phyloP scores from a whole-genome alignment of 2,888 invertebrate species.

The Drosophila leonis region DNA sequence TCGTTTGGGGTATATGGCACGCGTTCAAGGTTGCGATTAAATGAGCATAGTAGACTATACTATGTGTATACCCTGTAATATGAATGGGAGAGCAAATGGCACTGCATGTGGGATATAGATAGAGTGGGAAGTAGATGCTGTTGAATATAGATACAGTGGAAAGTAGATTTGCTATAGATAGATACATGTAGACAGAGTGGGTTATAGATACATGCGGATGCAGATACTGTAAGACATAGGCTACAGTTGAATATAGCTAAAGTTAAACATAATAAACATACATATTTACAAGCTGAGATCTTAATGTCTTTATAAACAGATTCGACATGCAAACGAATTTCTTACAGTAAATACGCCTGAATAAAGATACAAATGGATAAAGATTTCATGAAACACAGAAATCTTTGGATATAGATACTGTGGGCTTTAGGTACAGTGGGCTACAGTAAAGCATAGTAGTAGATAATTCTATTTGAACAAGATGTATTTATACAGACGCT shows the following conservation, averaged over 20 bases:
- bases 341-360: background rate
- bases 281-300: background rate
- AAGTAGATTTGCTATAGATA: background rate
- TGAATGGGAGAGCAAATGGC: background rate
- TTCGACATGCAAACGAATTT: background rate
- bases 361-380: background rate
- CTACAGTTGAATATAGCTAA: too few relatives aligned
- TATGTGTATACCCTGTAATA: background rate
- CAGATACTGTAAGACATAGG: background rate
- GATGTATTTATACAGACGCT: too few relatives aligned
- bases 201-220: background rate
- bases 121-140: background rate
- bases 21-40: constrained; percentile 36
- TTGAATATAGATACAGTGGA: background rate
- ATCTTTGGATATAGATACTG: too few relatives aligned
- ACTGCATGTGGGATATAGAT: background rate
- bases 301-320: background rate
- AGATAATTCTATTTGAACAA: too few relatives aligned
- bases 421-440: background rate
- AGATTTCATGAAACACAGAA: too few relatives aligned
- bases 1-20: constrained; percentile 24
- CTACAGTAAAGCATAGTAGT: too few relatives aligned
- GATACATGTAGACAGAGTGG: background rate
- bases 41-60: background rate
- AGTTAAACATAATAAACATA: background rate